These are phyloP conservation scores for Enteromius mattozi DNA, from an alignment of 2,797 vertebrate species.

Conservation along the genomic window DNA sequence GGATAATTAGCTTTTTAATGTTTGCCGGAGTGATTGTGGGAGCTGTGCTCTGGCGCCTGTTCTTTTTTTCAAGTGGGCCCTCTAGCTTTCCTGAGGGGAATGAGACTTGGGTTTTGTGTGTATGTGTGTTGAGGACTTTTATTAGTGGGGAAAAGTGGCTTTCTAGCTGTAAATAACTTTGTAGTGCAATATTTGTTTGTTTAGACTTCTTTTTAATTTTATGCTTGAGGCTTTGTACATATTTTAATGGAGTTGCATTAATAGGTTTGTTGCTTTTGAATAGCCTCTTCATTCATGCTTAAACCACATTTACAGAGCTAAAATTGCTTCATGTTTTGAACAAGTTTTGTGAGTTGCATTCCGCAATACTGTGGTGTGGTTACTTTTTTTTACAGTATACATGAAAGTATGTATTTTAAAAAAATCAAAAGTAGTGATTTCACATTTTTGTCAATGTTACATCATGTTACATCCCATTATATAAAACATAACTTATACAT, in stretches of 20 bases:
- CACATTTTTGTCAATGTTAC: not conserved
- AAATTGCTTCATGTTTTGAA: slow-evolving; percentile 16
- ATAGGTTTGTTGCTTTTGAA: slow-evolving; percentile 37
- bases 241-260: slow-evolving; percentile 41
- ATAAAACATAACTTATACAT: not conserved
- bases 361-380: not conserved
- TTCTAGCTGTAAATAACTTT: slow-evolving; percentile 47
- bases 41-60: slow-evolving; percentile 70
- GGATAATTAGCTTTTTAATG: slow-evolving; percentile 83
- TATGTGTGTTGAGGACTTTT: slow-evolving; percentile 57
- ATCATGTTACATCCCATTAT: not conserved
- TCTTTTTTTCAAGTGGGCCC: slow-evolving; percentile 75
- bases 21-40: slow-evolving; percentile 72
- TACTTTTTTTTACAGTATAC: not conserved
- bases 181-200: slow-evolving; percentile 47
- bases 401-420: not conserved
- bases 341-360: not conserved
- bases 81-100: slow-evolving; percentile 76
- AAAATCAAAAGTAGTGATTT: not conserved
- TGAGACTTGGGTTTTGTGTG: slow-evolving; percentile 64
- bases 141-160: slow-evolving; percentile 42
- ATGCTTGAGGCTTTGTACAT: slow-evolving; percentile 20
- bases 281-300: slow-evolving; percentile 32
- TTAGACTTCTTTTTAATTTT: slow-evolving; percentile 32
- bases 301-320: slow-evolving; percentile 23